Conservation (phyloP, 64 coral and sea anemone species). For the Trachythela sp. region DNA sequence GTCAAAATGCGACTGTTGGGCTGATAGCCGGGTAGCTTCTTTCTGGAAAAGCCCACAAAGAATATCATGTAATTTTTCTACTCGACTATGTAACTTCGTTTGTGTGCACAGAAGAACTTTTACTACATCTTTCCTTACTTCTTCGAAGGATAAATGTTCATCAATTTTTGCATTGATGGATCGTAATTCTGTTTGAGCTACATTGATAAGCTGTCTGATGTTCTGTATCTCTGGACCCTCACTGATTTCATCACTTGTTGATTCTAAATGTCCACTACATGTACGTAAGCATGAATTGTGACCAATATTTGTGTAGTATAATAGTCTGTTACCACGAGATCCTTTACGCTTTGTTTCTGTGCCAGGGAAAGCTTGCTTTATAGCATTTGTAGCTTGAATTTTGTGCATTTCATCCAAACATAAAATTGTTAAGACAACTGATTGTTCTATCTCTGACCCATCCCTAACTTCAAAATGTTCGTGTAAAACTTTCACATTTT, state of each 20-base stretch:
- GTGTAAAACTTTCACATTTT: neutral
- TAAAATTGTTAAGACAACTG: neutral
- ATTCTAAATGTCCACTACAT: neutral
- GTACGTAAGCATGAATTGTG: neutral
- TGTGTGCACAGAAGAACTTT: neutral
- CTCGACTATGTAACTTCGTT: neutral
- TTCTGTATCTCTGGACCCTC: neutral
- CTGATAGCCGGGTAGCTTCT: neutral
- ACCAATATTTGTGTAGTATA: neutral
- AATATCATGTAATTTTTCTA: neutral
- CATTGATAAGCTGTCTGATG: neutral
- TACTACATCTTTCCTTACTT: neutral
- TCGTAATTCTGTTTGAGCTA: neutral
- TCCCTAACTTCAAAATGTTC: too few species aligned
- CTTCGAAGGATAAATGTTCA: neutral
- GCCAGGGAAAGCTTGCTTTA: neutral
- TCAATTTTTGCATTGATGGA: neutral
- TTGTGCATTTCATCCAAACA: neutral
- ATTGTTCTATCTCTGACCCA: neutral
- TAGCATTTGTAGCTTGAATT: conserved; percentile 10
- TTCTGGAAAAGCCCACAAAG: neutral
- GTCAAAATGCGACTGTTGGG: neutral
- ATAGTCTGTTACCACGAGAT: neutral
- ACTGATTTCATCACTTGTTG: neutral
- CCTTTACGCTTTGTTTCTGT: neutral